Percentiles rank a stretch among this genome's conserved stretches.
Evolutionary conservation across 2,888 invertebrate species (phyloP).

Genomic region (Hirtodrosophila histrioides): DNA sequence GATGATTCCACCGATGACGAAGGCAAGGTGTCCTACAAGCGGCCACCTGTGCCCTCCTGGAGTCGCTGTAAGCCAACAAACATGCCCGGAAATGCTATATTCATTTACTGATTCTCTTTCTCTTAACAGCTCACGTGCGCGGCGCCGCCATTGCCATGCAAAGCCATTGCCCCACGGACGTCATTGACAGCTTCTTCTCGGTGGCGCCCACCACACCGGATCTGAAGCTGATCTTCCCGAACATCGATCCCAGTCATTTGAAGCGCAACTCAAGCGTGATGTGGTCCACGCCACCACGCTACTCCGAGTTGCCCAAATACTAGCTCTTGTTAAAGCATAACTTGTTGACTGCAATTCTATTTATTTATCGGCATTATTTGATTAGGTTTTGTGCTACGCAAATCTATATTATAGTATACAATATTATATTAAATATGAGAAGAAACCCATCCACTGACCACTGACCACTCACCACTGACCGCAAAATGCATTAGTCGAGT

Average conservation of each 20-base stretch:
- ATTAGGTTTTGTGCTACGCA: constrained; percentile 13
- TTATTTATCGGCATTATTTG: constrained; percentile 17
- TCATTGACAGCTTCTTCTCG: constrained; percentile 87
- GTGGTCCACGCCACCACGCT: constrained; percentile 90
- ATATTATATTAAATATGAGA: constrained; percentile 40
- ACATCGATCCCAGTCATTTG: constrained; percentile 87
- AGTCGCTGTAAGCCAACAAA: constrained; percentile 82
- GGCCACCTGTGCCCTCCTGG: constrained; percentile 84
- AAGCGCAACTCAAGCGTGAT: constrained; percentile 90
- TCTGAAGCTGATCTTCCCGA: constrained; percentile 88
- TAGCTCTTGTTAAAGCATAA: constrained; percentile 35
- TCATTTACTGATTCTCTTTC: neutral
- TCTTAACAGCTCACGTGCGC: constrained; percentile 83
- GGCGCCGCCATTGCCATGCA: constrained; percentile 85
- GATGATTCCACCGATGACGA: constrained; percentile 85
- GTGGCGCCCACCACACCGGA: constrained; percentile 87
- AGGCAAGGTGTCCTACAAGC: constrained; percentile 78
- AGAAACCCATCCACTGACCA: neutral
- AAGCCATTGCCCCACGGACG: constrained; percentile 81
- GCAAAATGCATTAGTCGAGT: constrained; percentile 40
- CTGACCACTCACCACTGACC: constrained; percentile 49
- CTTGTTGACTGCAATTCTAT: constrained; percentile 25
- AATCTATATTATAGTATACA: constrained; percentile 19
- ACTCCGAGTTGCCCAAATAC: constrained; percentile 85
- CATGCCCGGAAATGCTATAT: too few species aligned